Conservation (phyloP, 1,140 invertebrate species). For the Agraylea sexmaculata region DNA sequence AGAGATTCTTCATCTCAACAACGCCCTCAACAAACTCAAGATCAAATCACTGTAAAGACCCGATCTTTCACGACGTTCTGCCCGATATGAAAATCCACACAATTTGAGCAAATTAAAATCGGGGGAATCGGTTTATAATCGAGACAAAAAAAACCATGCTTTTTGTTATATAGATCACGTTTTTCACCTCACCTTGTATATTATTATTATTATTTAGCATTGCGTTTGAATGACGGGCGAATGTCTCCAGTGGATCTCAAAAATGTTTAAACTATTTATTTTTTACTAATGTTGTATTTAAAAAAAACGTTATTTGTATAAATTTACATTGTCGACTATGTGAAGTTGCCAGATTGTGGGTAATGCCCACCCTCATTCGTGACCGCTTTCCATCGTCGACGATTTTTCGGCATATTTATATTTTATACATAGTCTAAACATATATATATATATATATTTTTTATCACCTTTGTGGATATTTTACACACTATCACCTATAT, state of each 20-base stretch:
- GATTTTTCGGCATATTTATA: too few relatives aligned
- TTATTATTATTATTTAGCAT: too few relatives aligned
- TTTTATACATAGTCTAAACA: too few relatives aligned
- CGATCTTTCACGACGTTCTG: conserved; percentile 1
- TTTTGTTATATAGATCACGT: background rate
- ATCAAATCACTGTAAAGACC: conserved; percentile 39
- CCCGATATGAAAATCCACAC: background rate
- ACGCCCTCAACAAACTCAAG: conserved; percentile 71
- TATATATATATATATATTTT: too few relatives aligned
- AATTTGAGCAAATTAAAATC: background rate
- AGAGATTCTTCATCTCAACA: conserved; percentile 72
- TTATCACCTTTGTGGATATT: too few relatives aligned
- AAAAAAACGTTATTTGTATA: too few relatives aligned
- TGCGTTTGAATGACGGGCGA: conserved; percentile 18
- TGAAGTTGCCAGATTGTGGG: too few relatives aligned
- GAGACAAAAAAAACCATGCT: background rate
- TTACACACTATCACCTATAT: too few relatives aligned
- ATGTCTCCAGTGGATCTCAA: conserved; percentile 14
- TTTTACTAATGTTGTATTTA: conserved; percentile 17
- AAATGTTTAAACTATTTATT: conserved; percentile 16
- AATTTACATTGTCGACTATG: too few relatives aligned
- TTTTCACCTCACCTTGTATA: too few relatives aligned
- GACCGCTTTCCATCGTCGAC: too few relatives aligned
- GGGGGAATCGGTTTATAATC: background rate
- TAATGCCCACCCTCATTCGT: too few relatives aligned